A percentile compares a stretch with the other conserved stretches of the same genome.
Evolutionary conservation across 2,888 invertebrate species (phyloP).

Genomic region (Oligia latruncula): DNA sequence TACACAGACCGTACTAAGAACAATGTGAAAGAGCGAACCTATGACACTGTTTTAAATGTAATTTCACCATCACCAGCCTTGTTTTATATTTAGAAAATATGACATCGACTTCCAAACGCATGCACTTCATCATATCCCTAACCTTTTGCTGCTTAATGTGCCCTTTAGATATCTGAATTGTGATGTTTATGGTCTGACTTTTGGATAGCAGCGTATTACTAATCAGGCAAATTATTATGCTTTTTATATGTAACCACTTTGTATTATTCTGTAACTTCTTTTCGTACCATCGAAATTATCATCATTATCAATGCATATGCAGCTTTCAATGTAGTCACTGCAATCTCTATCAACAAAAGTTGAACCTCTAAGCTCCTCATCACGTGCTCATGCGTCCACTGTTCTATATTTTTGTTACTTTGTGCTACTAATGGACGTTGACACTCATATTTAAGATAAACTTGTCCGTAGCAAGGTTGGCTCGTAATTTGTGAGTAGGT

Average conservation of each 20-base stretch:
- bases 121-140: not conserved
- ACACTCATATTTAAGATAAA: constrained; percentile 63
- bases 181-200: not conserved
- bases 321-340: not conserved
- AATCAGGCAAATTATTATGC: not conserved
- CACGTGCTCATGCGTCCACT: constrained; percentile 3
- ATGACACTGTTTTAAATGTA: not conserved
- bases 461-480: constrained; percentile 53
- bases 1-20: not conserved
- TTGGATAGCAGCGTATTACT: not conserved
- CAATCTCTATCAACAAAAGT: not conserved
- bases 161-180: not conserved
- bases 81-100: not conserved
- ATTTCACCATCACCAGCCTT: not conserved
- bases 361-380: not conserved
- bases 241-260: not conserved
- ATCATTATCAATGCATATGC: not conserved
- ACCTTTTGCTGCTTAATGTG: not conserved
- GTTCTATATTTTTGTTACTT: not conserved
- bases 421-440: constrained; percentile 48
- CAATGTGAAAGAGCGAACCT: not conserved
- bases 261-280: not conserved
- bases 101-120: not conserved
- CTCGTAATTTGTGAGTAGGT: constrained; percentile 58
- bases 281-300: not conserved